Conservation (phyloP, 1,140 invertebrate genomes). For the Bicyclus anynana region DNA sequence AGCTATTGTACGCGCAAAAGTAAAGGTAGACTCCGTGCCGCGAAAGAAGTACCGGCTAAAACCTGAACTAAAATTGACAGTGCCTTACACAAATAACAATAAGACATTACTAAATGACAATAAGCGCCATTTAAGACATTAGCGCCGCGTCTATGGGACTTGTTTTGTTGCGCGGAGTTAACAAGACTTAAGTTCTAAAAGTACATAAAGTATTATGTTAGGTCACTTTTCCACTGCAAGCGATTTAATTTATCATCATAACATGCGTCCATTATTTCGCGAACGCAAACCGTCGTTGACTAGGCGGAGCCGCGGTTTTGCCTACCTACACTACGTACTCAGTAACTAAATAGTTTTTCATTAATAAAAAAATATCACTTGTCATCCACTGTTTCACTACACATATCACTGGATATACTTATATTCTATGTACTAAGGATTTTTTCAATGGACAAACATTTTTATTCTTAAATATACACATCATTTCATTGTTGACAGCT, state of each 20-base stretch:
- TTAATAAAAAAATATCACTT: slow-evolving; percentile 65
- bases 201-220: neutral
- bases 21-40: too few relatives aligned
- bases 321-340: slow-evolving; percentile 27
- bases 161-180: too few relatives aligned
- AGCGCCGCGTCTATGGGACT: too few relatives aligned
- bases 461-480: too few relatives aligned
- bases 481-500: too few relatives aligned
- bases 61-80: too few relatives aligned
- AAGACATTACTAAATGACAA: too few relatives aligned
- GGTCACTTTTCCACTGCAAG: slow-evolving; percentile 1
- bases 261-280: neutral
- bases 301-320: slow-evolving; percentile 62
- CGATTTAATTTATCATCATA: neutral
- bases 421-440: neutral
- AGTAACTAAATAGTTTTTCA: slow-evolving; percentile 35
- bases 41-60: too few relatives aligned
- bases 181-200: neutral
- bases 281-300: slow-evolving; percentile 45
- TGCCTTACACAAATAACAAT: too few relatives aligned
- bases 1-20: too few relatives aligned
- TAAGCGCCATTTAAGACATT: too few relatives aligned
- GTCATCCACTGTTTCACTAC: slow-evolving; percentile 39
- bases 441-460: too few relatives aligned
- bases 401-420: slow-evolving; percentile 56